Evolutionary conservation across 2,888 invertebrate species (phyloP), one percentile per base, ranked within the genome.

Genomic region (Colletes collaris): DNA sequence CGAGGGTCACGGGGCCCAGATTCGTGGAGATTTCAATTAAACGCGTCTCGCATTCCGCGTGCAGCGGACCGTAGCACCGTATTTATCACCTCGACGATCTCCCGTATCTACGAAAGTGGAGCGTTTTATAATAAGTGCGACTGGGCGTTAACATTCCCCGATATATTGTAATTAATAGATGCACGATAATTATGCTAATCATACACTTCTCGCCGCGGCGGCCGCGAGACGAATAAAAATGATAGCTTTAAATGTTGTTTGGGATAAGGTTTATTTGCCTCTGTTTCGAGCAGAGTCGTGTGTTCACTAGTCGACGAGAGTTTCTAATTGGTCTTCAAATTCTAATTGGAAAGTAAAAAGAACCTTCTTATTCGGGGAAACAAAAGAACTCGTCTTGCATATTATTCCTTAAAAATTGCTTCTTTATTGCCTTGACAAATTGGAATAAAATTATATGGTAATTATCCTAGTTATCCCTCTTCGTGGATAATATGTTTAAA

Each of bases 181-280:
- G 60, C 59, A 3, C 16, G 74, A 65, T 64, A 73, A 73, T 65
- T 65, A 65, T 73, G 64, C 8, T 72, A 73, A 76, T 76, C 65
- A 35, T 2, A 13, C 1, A 27, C 1, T 5, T 10, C 58, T 62
- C 4, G 10, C 2, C 37, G 6, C 0, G 44, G 10, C 44, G 10
- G 10, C 10, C 10, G 44, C 44, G 10, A 10, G 8, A 46, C 44
- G 44, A 46, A 46, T 46, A 8, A 46, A 46, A 46, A 8, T 46
- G 44, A 8, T 8, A 46, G 44, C 1, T 8, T 46, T 46, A 6
- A 8, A 10, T 10, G 2, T 8, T 6, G 8, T 46, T 8, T 8
- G 8, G 10, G 8, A 46, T 8, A 10, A 10, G 44, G 44, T 46
- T 46, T 3, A 8, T 46, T 46, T 46, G 44, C 10, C 27, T 27